Base-by-base conservation (phyloP, 1,140 invertebrate genomes). In the Drosophila neocordata region DNA sequence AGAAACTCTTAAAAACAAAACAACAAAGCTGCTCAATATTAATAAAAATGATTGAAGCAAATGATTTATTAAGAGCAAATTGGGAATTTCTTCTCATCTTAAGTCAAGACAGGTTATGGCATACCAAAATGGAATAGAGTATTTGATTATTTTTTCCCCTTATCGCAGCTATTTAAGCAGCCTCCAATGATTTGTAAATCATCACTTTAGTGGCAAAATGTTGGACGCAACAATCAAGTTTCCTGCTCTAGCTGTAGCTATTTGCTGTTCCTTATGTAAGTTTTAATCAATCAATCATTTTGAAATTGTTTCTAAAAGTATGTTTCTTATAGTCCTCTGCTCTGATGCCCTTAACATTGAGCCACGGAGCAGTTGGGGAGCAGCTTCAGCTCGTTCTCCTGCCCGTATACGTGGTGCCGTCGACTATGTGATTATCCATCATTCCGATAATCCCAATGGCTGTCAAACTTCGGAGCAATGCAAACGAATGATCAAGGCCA, bases 391-490 rank as follows among this genome's bases (percentile, higher is more conserved):
- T 3, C 83, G 90, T 12, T 91, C 90, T 1, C 89, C 89, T 0
- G 56, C 79, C 0, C 73, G 90, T 13, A 78, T 91, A 3, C 31
- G 44, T 5, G 88, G 90, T 0, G 92, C 92, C 5, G 94, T 96
- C 0, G 93, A 94, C 2, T 95, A 94, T 71, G 95, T 96, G 1
- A 95, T 97, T 65, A 95, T 96, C 48, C 96, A 96, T 90, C 96
- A 97, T 78, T 95, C 95, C 0, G 94, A 94, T 65, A 92, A 91
- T 51, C 94, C 94, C 3, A 81, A 90, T 4, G 96, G 96, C 69
- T 89, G 91, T 48, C 69, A 31, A 20, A 94, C 77, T 62, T 69
- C 80, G 9, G 69, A 76, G 0, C 91, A 94, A 55, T 95, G 94
- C 78, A 79, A 91, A 11, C 71, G 89, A n/a, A 91, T 94, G 44